Evolutionary conservation across 2,797 vertebrate species (phyloP).

Genomic region (Clarias laeviceps): DNA sequence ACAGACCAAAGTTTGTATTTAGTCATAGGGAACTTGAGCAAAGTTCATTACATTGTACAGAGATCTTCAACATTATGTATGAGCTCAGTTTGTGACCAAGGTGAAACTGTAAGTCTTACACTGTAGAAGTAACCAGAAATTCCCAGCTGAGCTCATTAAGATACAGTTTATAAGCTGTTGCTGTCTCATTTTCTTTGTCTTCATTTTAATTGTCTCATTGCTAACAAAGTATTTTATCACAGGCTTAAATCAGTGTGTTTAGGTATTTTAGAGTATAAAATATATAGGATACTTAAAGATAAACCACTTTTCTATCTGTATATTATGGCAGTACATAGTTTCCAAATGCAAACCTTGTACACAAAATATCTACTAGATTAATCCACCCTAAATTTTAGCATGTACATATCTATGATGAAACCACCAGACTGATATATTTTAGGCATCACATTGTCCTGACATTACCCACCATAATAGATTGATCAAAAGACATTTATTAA

Average conservation of each 20-base stretch:
- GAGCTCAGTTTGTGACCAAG: neutral
- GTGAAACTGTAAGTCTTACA: slow-evolving; percentile 1
- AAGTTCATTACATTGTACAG: slow-evolving; percentile 68
- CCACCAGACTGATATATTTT: neutral
- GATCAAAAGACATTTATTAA: neutral
- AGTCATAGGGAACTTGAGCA: slow-evolving; percentile 69
- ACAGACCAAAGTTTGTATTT: slow-evolving; percentile 78
- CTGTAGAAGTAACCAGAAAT: neutral
- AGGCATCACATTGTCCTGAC: neutral
- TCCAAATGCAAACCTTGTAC: neutral
- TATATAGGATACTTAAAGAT: neutral
- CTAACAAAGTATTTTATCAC: neutral
- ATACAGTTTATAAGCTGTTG: neutral
- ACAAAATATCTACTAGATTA: neutral
- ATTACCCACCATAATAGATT: neutral
- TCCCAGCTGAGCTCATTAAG: neutral
- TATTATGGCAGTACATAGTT: neutral
- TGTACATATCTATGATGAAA: neutral
- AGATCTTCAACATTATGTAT: neutral
- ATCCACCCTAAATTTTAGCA: neutral
- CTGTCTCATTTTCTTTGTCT: neutral
- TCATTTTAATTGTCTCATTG: too few relatives aligned
- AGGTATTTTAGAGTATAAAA: neutral
- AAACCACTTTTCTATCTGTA: neutral
- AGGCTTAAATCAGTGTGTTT: neutral